A percentile compares a stretch with the other conserved stretches of the same genome.
Conservation (phyloP, 2,888 invertebrate genomes). For the Pollenia amentaria region DNA sequence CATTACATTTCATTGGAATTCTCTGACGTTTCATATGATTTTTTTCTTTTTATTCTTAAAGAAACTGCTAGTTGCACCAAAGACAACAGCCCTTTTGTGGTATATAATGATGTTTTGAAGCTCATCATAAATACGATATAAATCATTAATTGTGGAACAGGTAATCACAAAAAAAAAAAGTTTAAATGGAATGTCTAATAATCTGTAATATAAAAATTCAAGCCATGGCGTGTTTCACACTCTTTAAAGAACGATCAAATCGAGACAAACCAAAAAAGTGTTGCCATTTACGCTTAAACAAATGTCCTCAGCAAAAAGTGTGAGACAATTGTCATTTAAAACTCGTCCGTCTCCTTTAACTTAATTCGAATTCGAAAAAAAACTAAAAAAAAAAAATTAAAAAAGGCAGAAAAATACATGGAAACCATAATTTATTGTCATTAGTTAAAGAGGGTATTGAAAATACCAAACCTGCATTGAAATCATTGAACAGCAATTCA, state of each 20-base stretch:
- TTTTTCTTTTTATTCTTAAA: not conserved
- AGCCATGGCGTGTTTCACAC: conserved; percentile 74
- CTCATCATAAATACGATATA: conserved; percentile 73
- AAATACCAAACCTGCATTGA: conserved; percentile 7
- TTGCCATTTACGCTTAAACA: conserved; percentile 71
- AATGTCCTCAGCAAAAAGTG: conserved; percentile 63
- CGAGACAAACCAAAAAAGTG: conserved; percentile 58
- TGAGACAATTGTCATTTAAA: conserved; percentile 71
- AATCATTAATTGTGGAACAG: conserved; percentile 68
- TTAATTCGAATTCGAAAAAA: not conserved
- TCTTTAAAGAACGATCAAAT: conserved; percentile 60
- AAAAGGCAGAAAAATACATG: conserved; percentile 47
- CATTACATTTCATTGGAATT: conserved; percentile 71
- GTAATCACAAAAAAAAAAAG: conserved; percentile 30
- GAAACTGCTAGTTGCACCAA: conserved; percentile 52
- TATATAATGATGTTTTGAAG: conserved; percentile 62
- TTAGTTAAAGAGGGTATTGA: conserved; percentile 60
- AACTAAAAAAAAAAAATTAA: not conserved
- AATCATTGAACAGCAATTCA: conserved; percentile 34
- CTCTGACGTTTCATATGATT: conserved; percentile 54
- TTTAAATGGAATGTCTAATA: conserved; percentile 70
- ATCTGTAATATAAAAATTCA: conserved; percentile 73
- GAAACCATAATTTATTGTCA: conserved; percentile 73
- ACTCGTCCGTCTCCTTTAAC: conserved; percentile 47
- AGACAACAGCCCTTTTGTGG: conserved; percentile 73